A percentile compares a stretch with the other conserved stretches of the same genome.
Conservation (phyloP, 2,888 invertebrate genomes). For the Rutpela maculata region DNA sequence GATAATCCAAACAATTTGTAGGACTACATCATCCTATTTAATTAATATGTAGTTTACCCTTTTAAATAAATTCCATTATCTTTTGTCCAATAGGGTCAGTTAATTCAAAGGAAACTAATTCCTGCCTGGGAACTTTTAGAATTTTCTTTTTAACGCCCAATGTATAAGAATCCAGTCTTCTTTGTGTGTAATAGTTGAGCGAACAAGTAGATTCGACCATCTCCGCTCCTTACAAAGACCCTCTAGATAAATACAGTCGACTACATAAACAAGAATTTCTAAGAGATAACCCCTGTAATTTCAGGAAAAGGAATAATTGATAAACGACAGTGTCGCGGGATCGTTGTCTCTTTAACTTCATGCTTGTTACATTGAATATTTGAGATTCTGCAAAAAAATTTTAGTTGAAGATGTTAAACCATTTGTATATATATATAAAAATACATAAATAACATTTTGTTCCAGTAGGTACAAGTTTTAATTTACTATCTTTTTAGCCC, state of each 20-base stretch:
- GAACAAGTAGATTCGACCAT: constrained; percentile 34
- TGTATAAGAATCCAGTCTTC: constrained; percentile 41
- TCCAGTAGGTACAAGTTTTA: too few relatives aligned
- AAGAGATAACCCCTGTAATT: constrained; percentile 67
- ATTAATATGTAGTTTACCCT: neutral
- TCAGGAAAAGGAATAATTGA: constrained; percentile 68
- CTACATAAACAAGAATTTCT: constrained; percentile 68
- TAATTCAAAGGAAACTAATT: constrained; percentile 51
- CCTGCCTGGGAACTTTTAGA: constrained; percentile 36
- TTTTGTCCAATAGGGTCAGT: constrained; percentile 8
- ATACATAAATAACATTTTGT: too few relatives aligned
- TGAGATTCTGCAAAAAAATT: neutral
- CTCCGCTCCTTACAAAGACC: constrained; percentile 59
- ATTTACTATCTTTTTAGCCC: too few relatives aligned
- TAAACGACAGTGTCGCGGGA: constrained; percentile 51
- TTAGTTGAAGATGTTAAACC: neutral
- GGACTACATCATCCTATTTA: neutral
- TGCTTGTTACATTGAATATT: neutral
- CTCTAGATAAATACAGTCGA: constrained; percentile 68
- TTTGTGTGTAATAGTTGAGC: constrained; percentile 47
- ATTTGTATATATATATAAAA: too few relatives aligned
- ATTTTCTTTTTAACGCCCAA: constrained; percentile 46
- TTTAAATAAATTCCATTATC: constrained; percentile 5
- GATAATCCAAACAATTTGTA: neutral
- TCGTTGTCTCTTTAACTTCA: constrained; percentile 4